phyloP scores from a whole-genome alignment of 2,113 vertebrate species.

The Mus musculus region DNA sequence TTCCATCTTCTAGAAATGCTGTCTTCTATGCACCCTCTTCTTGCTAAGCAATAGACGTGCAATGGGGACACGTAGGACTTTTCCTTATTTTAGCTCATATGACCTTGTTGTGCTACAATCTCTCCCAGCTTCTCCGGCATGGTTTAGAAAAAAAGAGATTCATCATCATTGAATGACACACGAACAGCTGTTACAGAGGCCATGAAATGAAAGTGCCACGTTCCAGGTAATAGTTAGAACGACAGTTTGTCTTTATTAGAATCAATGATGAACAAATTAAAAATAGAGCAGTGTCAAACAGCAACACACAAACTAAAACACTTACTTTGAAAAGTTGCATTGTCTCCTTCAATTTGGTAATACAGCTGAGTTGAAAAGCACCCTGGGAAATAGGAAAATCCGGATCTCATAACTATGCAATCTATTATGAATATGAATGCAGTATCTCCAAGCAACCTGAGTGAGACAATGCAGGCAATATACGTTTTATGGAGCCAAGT shows the following conservation, averaged over 20 bases:
- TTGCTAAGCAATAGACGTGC: background rate
- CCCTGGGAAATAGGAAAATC: slow-evolving; percentile 76
- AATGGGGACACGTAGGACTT: background rate
- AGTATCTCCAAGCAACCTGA: slow-evolving; percentile 74
- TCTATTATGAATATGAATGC: slow-evolving; percentile 77
- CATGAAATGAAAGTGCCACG: slow-evolving; percentile 71
- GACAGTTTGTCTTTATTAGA: slow-evolving; percentile 77
- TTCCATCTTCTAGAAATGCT: background rate
- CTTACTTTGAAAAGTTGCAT: slow-evolving; percentile 65
- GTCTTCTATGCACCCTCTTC: background rate
- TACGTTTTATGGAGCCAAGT: slow-evolving; percentile 59
- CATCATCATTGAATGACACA: slow-evolving; percentile 4
- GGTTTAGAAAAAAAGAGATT: slow-evolving; percentile 26
- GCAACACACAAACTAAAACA: slow-evolving; percentile 49
- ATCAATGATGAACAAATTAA: slow-evolving; percentile 80
- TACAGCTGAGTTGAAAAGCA: slow-evolving; percentile 47
- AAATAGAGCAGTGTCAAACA: slow-evolving; percentile 64
- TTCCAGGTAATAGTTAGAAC: slow-evolving; percentile 57
- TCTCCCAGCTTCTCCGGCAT: slow-evolving; percentile 29
- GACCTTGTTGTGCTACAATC: background rate
- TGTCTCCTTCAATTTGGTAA: slow-evolving; percentile 67
- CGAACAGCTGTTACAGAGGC: slow-evolving; percentile 55
- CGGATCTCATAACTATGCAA: slow-evolving; percentile 72
- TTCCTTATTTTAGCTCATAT: background rate
- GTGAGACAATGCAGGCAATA: slow-evolving; percentile 71